A percentile compares a stretch with the other conserved stretches of the same genome.
Conservation (phyloP, 1,140 invertebrate species). For the Eciton burchellii region DNA sequence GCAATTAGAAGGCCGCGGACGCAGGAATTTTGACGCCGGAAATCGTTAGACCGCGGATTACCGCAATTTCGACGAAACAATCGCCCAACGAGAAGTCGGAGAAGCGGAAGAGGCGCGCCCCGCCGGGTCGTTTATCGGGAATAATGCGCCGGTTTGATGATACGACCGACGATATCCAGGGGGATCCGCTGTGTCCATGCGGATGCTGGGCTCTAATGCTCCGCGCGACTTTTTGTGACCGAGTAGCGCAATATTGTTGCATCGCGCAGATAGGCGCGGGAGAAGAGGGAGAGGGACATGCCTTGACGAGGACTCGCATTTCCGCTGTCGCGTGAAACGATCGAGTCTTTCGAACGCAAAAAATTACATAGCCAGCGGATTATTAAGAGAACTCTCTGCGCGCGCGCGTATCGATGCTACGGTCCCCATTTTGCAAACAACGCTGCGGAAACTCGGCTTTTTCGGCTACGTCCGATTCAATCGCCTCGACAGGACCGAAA, state of each 20-base stretch:
- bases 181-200: neutral
- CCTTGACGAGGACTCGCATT: slow-evolving; percentile 1
- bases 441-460: slow-evolving; percentile 43
- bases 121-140: slow-evolving; percentile 10
- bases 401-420: slow-evolving; percentile 5
- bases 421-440: slow-evolving; percentile 48
- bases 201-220: neutral
- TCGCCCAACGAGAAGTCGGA: slow-evolving; percentile 1
- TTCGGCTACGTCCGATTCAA: slow-evolving; percentile 26
- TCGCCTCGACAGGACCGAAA: slow-evolving; percentile 34
- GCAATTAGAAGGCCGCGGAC: slow-evolving; percentile 67
- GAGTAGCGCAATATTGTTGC: neutral
- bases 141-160: neutral
- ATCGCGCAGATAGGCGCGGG: too few species aligned
- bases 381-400: slow-evolving; percentile 24
- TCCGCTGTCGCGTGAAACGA: slow-evolving; percentile 6
- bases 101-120: too few species aligned
- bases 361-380: slow-evolving; percentile 43
- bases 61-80: slow-evolving; percentile 53
- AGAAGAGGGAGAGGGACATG: neutral
- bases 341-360: slow-evolving; percentile 40
- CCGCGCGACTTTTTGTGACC: neutral
- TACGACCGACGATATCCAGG: neutral
- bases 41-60: slow-evolving; percentile 55
- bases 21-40: slow-evolving; percentile 69